These are phyloP conservation scores for Chaetodon trifasciatus DNA, from an alignment of 2,797 vertebrate genomes.

Conservation along the genomic window DNA sequence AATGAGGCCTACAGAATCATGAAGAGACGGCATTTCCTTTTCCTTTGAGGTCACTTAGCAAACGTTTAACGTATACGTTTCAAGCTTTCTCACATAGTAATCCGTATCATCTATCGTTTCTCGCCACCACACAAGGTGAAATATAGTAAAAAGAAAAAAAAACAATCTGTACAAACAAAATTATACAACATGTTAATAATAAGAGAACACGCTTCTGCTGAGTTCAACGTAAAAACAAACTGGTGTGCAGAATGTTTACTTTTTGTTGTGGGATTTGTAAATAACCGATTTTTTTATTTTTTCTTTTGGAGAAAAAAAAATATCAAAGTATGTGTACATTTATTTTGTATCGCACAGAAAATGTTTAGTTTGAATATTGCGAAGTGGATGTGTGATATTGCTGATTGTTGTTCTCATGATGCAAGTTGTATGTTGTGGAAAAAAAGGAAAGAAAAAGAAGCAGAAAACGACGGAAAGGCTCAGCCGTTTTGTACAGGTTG, in stretches of 20 bases:
- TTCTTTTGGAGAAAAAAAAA: constrained; percentile 76
- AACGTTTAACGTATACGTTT: constrained; percentile 31
- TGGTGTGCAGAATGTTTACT: constrained; percentile 89
- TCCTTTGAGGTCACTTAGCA: constrained; percentile 33
- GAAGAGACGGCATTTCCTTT: background rate
- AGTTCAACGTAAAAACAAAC: constrained; percentile 75
- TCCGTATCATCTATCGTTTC: constrained; percentile 57
- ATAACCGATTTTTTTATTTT: constrained; percentile 90
- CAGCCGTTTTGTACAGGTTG: constrained; percentile 91
- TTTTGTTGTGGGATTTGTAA: constrained; percentile 90
- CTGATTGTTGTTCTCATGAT: constrained; percentile 90
- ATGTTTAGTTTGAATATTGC: constrained; percentile 90
- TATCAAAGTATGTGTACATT: constrained; percentile 85
- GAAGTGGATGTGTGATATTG: constrained; percentile 89
- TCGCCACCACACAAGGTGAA: constrained; percentile 46
- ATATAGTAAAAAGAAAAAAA: constrained; percentile 47
- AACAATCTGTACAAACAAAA: constrained; percentile 66
- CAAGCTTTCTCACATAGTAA: constrained; percentile 48
- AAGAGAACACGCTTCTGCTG: constrained; percentile 63
- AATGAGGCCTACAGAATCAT: constrained; percentile 38
- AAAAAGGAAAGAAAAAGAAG: constrained; percentile 79
- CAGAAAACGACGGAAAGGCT: constrained; percentile 67
- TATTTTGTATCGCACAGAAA: constrained; percentile 93
- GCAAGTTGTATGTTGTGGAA: constrained; percentile 86
- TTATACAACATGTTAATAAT: constrained; percentile 63